phyloP scores from a whole-genome alignment of 1,140 invertebrate genomes.

The Physella acuta region DNA sequence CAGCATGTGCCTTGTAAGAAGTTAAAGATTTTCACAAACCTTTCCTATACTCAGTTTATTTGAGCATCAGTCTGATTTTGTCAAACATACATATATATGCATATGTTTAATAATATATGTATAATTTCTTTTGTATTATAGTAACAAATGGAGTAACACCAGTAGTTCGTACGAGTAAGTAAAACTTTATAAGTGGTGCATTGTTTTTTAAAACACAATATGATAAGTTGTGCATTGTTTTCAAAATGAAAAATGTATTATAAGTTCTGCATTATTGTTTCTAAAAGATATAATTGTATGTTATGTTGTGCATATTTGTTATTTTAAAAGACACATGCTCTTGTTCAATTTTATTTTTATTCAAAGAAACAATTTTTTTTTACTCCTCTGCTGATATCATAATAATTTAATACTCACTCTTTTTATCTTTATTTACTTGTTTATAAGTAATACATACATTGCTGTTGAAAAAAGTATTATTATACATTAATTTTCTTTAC shows the following conservation, averaged over 20 bases:
- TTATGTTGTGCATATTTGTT: too few species aligned
- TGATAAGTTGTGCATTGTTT: too few species aligned
- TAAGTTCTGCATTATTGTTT: too few species aligned
- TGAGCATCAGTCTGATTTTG: neutral
- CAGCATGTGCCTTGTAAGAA: conserved; percentile 9
- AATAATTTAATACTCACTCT: neutral
- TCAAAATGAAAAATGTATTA: too few species aligned
- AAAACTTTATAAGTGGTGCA: too few species aligned
- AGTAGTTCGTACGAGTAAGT: neutral
- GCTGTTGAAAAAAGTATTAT: neutral
- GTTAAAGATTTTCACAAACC: too few species aligned
- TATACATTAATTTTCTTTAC: too few species aligned
- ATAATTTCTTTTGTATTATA: neutral
- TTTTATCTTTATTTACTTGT: neutral
- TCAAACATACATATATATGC: neutral
- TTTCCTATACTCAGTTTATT: neutral
- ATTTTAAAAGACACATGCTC: neutral
- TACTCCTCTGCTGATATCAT: neutral
- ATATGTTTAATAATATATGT: neutral
- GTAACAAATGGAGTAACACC: neutral
- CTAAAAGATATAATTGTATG: too few species aligned
- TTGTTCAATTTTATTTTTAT: neutral
- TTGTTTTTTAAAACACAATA: too few species aligned
- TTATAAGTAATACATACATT: neutral
- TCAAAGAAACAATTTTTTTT: neutral